Evolutionary conservation across 2,888 invertebrate species (phyloP), one percentile per base, ranked within the genome.

Genomic region (Uropetala carovei): DNA sequence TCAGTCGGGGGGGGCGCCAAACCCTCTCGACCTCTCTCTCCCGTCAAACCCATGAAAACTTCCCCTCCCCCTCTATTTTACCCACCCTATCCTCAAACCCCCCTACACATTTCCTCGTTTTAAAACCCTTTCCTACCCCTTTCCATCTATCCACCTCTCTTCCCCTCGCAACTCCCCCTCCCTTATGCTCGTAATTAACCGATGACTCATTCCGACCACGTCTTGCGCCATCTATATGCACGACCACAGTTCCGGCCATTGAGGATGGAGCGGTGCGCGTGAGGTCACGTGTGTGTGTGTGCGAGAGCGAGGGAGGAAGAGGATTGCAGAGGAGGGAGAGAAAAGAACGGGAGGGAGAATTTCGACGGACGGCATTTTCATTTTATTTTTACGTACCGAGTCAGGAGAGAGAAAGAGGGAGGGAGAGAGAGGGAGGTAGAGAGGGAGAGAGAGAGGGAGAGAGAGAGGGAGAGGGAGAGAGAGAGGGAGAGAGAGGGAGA

Each of bases 231-330:
- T 89, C 89, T 89, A 56, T 89, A 89, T 89, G 89, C 89, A 64
- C 60, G 89, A 64, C 89, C 89, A 89, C 60, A 89, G 89, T 89
- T 89, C 89, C 89, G 89, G 89, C 89, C 89, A 89, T 89, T 89
- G 89, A 86, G 60, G 86, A 86, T 86, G 86, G 64, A 89, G 89
- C 60, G 83, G 57, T 43, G 83, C 83, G 57, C 56, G 83, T 83
- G 89, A 89, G 64, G 18, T 43, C 43, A 30, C 60, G 59, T 43
- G 89, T 58, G 57, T 57, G 56, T 89, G 64, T 89, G 89, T 18
- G 89, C 64, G n/a, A 22, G 27, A 43, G 64, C 16, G 60, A 64
- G 43, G 89, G 64, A 14, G 43, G 59, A 86, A 60, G 86, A n/a
- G 27, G 30, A n/a, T 43, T 43, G 30, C 16, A 18, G 82, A 16